Evolutionary conservation across 2,113 vertebrate species (phyloP), one percentile per base, ranked within the genome.

Genomic region (Prionailurus viverrinus): DNA sequence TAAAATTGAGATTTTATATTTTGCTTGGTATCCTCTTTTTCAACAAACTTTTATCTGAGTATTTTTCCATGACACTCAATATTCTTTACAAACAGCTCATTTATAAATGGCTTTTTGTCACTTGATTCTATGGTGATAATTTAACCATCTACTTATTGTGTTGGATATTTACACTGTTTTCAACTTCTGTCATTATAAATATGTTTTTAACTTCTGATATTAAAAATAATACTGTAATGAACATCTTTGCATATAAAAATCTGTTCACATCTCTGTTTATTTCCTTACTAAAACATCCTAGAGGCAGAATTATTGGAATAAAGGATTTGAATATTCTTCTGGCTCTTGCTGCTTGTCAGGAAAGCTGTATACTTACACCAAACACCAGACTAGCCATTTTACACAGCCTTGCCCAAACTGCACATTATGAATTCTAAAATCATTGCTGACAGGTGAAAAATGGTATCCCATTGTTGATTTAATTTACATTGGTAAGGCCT

Each of bases 211-310:
- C 18, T 92, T 95, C 55, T 79, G 58, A 19, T 92, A 80, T 55
- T 91, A 76, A 68, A 92, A 95, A 83, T 82, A 94, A 94, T 65
- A 41, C 19, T 94, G 16, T 55, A 45, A 83, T 73, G 58, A 97
- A 58, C n/a, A 79, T 83, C 18, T 94, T 69, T 87, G 19, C 53
- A 65, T 83, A 73, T 86, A 97, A 96, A 97, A 39, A 89, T 61
- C 48, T 94, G 58, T 91, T 51, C 31, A 63, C 33, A 66, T 83
- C 66, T 61, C 18, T 80, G 68, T 95, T 97, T 63, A 96, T 88
- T 91, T 92, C 33, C 36, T 88, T 48, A 95, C 16, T 95, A 97
- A 91, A 97, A 95, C 91, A 84, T 95, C 69, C 65, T 95, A 96
- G 25, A 66, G 36, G 27, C 41, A 96, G 39, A 95, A 91, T 76